Evolutionary conservation across 2,113 vertebrate species (phyloP).

Genomic region (Anguilla rostrata): DNA sequence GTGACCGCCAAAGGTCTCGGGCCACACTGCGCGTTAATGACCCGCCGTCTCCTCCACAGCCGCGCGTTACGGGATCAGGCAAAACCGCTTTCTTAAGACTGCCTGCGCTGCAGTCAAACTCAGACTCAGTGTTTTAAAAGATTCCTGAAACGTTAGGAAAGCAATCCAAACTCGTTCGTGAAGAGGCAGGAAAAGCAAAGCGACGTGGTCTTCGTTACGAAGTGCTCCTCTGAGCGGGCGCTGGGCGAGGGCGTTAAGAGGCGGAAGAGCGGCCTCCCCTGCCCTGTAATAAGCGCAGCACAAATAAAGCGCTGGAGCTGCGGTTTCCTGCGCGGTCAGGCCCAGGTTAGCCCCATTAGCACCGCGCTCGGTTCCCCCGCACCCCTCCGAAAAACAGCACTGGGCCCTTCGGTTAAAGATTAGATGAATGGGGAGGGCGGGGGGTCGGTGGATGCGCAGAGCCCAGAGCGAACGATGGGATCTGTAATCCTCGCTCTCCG

Average conservation of each 20-base stretch:
- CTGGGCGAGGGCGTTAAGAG: background rate
- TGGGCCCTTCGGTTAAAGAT: background rate
- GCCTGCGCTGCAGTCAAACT: too few relatives aligned
- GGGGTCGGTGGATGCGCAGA: background rate
- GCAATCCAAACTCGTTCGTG: background rate
- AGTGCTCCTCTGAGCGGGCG: background rate
- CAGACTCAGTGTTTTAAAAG: too few relatives aligned
- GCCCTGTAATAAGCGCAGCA: background rate
- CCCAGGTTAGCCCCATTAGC: constrained; percentile 6
- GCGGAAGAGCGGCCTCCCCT: background rate
- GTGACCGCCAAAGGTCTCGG: background rate
- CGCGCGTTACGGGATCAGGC: background rate
- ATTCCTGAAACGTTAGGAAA: too few relatives aligned
- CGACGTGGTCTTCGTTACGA: background rate
- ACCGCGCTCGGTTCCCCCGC: background rate
- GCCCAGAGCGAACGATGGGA: background rate
- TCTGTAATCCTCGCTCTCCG: constrained; percentile 2
- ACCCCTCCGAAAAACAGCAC: background rate
- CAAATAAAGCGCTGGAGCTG: background rate
- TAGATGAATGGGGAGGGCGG: background rate
- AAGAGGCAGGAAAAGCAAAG: background rate
- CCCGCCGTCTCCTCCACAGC: background rate
- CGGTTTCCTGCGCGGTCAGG: background rate
- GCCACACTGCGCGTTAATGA: background rate
- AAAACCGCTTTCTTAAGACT: background rate